Conservation (phyloP, 2,888 invertebrate species). For the Ptilodon capucinus region DNA sequence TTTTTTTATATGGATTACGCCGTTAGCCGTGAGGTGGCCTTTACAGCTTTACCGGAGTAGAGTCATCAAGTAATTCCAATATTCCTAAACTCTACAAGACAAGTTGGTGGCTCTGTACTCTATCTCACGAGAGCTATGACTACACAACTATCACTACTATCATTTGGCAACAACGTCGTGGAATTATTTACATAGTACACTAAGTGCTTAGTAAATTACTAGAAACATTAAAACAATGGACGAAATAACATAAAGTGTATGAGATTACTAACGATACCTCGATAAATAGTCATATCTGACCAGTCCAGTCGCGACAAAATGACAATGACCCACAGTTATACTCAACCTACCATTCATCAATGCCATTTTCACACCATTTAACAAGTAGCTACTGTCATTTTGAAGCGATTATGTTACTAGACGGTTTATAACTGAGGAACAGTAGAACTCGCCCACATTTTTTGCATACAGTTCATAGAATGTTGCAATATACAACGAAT, state of each 20-base stretch:
- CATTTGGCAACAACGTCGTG: constrained; percentile 35
- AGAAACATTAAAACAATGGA: constrained; percentile 22
- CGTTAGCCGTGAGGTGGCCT: too few species aligned
- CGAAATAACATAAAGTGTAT: constrained; percentile 30
- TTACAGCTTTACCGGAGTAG: too few species aligned
- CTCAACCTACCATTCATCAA: too few species aligned
- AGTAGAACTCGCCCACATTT: constrained; percentile 31
- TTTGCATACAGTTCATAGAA: constrained; percentile 27
- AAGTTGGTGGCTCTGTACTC: too few species aligned
- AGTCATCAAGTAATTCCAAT: too few species aligned
- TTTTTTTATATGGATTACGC: too few species aligned
- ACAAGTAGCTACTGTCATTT: too few species aligned
- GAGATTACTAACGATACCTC: constrained; percentile 30
- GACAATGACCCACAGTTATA: too few species aligned
- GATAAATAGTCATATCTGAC: constrained; percentile 42
- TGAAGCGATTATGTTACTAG: too few species aligned
- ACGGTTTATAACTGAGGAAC: constrained; percentile 41
- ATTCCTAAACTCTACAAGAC: too few species aligned
- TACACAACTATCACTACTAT: constrained; percentile 21
- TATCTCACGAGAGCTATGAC: constrained; percentile 9
- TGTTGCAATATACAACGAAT: constrained; percentile 10
- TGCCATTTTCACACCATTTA: too few species aligned
- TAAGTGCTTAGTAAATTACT: constrained; percentile 14
- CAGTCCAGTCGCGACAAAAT: too few species aligned
- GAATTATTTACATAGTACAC: constrained; percentile 32